A percentile compares a stretch with the other conserved stretches of the same genome.
These are phyloP conservation scores for Liodrosophila aerea DNA, from an alignment of 2,888 invertebrate species.

Conservation along the genomic window DNA sequence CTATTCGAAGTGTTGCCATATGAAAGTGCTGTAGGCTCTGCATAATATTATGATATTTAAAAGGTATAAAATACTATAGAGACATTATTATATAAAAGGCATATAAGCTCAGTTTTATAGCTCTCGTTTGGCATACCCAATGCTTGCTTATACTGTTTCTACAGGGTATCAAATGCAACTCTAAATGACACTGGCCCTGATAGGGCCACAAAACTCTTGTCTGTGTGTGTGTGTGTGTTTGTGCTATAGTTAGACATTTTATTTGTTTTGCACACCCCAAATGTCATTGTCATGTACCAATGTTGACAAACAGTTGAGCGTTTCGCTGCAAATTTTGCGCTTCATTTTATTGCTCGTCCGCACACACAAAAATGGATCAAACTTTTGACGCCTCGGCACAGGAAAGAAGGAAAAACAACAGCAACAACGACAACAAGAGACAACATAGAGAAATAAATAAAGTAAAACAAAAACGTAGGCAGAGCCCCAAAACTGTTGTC, in stretches of 20 bases:
- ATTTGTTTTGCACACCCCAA: slow-evolving; percentile 31
- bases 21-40: too few relatives aligned
- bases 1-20: too few relatives aligned
- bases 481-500: slow-evolving; percentile 40
- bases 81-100: too few relatives aligned
- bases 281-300: slow-evolving; percentile 39
- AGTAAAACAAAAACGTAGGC: slow-evolving; percentile 6
- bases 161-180: slow-evolving; percentile 21
- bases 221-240: slow-evolving; percentile 1
- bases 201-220: slow-evolving; percentile 14
- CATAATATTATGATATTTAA: too few relatives aligned
- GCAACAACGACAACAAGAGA: slow-evolving; percentile 19
- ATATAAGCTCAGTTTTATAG: too few relatives aligned
- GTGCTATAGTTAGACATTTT: slow-evolving; percentile 11
- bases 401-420: slow-evolving; percentile 1
- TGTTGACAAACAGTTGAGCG: slow-evolving; percentile 37
- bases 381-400: slow-evolving; percentile 51
- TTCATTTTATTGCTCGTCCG: slow-evolving; percentile 44
- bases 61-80: too few relatives aligned
- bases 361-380: slow-evolving; percentile 66
- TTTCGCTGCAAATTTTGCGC: slow-evolving; percentile 41
- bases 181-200: background rate
- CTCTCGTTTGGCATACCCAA: background rate
- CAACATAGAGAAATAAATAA: slow-evolving; percentile 3
- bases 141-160: background rate